Evolutionary conservation across 1,140 invertebrate genomes (phyloP), one percentile per base, ranked within the genome.

Genomic region (Mylabris phalerata): DNA sequence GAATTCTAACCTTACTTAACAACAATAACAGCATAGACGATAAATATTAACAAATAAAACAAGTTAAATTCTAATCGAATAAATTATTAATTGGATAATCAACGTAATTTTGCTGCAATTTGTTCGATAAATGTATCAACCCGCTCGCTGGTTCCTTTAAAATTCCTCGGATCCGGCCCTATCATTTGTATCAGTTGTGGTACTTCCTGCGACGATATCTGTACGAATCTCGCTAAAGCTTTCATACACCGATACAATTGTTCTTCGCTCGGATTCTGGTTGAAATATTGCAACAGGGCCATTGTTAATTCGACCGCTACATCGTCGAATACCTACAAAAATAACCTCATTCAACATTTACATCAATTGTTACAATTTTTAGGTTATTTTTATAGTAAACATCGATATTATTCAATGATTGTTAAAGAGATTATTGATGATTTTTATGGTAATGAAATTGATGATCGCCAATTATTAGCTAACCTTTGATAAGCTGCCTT

Each of bases 161-260:
- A 94, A 70, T 86, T 85, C 59, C 80, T 80, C 39, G 92, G 89
- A 72, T 89, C 85, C 2, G 92, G 92, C n/a, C 92, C 92, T 67
- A 95, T 90, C 88, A 95, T 91, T 69, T 93, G 90, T 49, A 94
- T 85, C 11, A 95, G 80, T 68, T 90, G 89, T 1, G 90, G 90
- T 26, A 95, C 90, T 73, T 93, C 91, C 57, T 88, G 85, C 38
- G 82, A 77, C 41, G 86, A 87, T 68, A 93, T 86, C 65, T 85
- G 84, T 52, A 86, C 85, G 66, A 93, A 93, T 66, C 89, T 82
- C 9, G 83, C 80, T 55, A 95, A 77, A 0, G 91, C 87, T 64
- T 89, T 89, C 76, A 90, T 80, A 45, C 86, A 85, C 44, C 89
- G 81, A 75, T 79, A 92, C 49, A 90, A 76, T 50, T 89, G 83